Evolutionary conservation across 92 coral and sea anemone species (phyloP), one percentile per base, ranked within the genome.

Genomic region (Virgularia gustaviana): DNA sequence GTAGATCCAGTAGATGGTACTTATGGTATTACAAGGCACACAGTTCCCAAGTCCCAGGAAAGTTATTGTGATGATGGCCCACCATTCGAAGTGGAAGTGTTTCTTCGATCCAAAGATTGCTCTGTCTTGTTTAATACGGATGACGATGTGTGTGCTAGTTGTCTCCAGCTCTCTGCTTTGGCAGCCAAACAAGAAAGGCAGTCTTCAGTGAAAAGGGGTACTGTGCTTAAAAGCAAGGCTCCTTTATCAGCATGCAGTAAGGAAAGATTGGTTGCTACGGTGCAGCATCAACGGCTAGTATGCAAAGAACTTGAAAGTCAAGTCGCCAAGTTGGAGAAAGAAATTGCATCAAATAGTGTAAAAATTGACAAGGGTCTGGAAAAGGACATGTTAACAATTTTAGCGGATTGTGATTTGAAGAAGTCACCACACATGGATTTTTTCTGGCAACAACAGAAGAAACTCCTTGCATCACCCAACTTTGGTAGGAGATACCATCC

Each of bases 301-400:
- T 81, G 87, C 39, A 76, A 80, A 23, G 79, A 85, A 47, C 85
- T 80, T 42, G 85, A 85, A 49, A 57, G 52, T 55, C 35, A 75
- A 67, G 18, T 75, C 44, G 32, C 47, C 20, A 73, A 80, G 42
- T 78, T 85, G 85, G 23, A 64, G 28, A 37, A 39, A 16, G 89
- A 81, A 49, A 16, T 85, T 32, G 65, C 20, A 32, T 73, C 64
- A 37, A 63, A 80, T n/a, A 84, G 73, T 55, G 59, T 85, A 24
- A 70, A 61, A 32, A 42, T 85, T 34, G 72, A 81, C 44, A 23
- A 71, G 36, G 67, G 61, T 32, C 76, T 85, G 28, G 73, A 61
- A 58, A 52, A 81, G 28, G 83, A 85, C 65, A 57, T 85, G 11
- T 29, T 55, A n/a, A 38, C 22, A 12, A 71, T 85, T n/a, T 49